Evolutionary conservation across 2,888 invertebrate species (phyloP).

Genomic region (Aradus depressus): DNA sequence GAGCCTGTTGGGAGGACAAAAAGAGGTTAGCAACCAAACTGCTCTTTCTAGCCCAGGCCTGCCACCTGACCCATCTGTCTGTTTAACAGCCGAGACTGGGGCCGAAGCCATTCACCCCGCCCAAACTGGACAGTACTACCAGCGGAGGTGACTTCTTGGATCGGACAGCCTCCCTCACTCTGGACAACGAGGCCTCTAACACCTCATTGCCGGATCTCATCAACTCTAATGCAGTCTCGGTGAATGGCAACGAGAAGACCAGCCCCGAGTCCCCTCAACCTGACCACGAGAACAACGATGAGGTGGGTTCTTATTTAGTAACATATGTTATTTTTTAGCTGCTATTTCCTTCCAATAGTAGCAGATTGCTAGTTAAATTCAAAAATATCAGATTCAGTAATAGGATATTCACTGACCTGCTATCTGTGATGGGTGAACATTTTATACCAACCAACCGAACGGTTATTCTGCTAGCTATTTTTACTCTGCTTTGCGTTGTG

Average conservation of each 20-base stretch:
- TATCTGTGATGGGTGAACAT: no score
- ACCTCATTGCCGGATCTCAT: conserved; percentile 17
- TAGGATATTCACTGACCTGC: no score
- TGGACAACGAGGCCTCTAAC: conserved; percentile 17
- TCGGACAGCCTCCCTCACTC: conserved; percentile 13
- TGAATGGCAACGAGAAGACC: conserved; percentile 23
- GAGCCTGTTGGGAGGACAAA: no score
- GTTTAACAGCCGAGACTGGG: conserved; percentile 66
- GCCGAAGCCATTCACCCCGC: conserved; percentile 74
- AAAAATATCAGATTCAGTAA: no score
- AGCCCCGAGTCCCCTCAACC: conserved; percentile 20
- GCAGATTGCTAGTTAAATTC: no score
- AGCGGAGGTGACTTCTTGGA: conserved; percentile 19
- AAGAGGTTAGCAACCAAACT: no score
- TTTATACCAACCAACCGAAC: no score
- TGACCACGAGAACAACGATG: conserved; percentile 25
- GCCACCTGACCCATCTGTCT: no score
- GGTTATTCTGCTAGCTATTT: no score
- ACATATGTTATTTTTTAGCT: neutral
- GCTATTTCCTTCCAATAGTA: neutral
- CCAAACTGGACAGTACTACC: conserved; percentile 36
- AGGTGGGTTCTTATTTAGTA: conserved; percentile 10
- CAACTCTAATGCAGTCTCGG: conserved; percentile 18
- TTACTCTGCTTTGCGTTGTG: no score
- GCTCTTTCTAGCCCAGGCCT: no score